Conservation (phyloP, 2,888 invertebrate genomes). For the Hemistola chrysoprasaria region DNA sequence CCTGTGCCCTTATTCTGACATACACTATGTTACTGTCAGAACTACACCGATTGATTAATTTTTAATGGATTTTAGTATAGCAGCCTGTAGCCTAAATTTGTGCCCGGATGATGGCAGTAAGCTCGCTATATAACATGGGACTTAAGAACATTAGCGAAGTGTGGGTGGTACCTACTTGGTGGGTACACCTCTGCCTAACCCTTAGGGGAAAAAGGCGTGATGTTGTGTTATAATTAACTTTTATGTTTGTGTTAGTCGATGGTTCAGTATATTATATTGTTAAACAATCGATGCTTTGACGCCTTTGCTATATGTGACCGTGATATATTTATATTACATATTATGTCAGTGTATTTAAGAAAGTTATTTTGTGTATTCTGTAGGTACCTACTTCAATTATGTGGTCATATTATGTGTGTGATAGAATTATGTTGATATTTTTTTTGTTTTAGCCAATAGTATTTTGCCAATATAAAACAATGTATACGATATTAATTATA, state of each 20-base stretch:
- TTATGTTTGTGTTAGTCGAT: neutral
- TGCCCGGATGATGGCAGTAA: too few species aligned
- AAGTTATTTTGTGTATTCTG: too few species aligned
- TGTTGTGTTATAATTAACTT: too few species aligned
- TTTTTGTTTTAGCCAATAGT: neutral
- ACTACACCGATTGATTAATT: constrained; percentile 1
- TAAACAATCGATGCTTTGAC: constrained; percentile 19
- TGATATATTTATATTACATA: constrained; percentile 36
- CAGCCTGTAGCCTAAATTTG: too few species aligned
- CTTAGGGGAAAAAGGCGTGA: too few species aligned
- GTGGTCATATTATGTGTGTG: neutral
- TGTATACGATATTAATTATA: neutral
- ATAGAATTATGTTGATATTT: neutral
- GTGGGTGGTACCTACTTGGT: too few species aligned
- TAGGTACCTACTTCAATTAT: too few species aligned
- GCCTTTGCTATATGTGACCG: constrained; percentile 16
- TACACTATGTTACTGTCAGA: neutral
- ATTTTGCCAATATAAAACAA: neutral
- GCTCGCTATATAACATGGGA: too few species aligned
- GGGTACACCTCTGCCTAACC: too few species aligned
- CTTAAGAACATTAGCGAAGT: too few species aligned
- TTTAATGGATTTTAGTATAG: too few species aligned
- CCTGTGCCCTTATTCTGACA: constrained; percentile 12
- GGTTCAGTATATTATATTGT: neutral
- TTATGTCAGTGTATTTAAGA: too few species aligned